Conservation (phyloP, 2,797 vertebrate genomes). For the Podargus strigoides region DNA sequence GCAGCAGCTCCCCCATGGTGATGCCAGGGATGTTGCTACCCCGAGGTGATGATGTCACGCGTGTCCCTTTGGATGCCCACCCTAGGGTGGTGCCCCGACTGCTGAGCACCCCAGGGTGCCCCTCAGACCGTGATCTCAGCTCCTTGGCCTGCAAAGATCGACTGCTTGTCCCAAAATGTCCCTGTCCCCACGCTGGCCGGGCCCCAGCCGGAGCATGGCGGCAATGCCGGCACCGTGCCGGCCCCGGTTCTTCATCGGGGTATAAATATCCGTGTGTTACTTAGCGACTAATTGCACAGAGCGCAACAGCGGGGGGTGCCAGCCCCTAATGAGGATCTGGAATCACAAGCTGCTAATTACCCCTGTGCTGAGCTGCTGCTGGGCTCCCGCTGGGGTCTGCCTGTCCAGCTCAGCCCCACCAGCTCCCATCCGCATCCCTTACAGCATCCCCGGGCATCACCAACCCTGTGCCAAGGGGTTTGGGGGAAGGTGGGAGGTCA, state of each 20-base stretch:
- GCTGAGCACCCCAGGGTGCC: background rate
- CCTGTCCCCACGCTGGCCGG: rapidly evolving
- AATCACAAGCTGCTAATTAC: slow-evolving; percentile 52
- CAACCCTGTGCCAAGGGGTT: rapidly evolving
- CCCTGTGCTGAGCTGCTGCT: background rate
- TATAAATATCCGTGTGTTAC: slow-evolving; percentile 59
- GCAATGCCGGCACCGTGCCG: background rate
- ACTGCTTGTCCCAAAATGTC: background rate
- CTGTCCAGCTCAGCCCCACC: background rate
- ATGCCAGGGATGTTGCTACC: background rate
- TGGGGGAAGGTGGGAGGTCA: background rate
- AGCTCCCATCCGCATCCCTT: background rate
- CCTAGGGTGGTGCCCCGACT: rapidly evolving
- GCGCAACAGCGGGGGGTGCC: background rate
- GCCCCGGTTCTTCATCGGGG: background rate
- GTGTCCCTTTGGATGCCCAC: background rate
- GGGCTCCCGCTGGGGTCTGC: background rate
- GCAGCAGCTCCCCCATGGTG: rapidly evolving
- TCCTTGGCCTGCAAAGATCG: rapidly evolving
- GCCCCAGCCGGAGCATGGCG: background rate
- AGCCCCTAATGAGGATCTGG: slow-evolving; percentile 49
- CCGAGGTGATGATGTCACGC: rapidly evolving
- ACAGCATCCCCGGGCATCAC: rapidly evolving
- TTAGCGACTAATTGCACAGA: slow-evolving; percentile 64
- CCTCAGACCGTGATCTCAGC: background rate